These are phyloP conservation scores for Sphaerophoria taeniata DNA, from an alignment of 2,888 invertebrate genomes.

Conservation along the genomic window DNA sequence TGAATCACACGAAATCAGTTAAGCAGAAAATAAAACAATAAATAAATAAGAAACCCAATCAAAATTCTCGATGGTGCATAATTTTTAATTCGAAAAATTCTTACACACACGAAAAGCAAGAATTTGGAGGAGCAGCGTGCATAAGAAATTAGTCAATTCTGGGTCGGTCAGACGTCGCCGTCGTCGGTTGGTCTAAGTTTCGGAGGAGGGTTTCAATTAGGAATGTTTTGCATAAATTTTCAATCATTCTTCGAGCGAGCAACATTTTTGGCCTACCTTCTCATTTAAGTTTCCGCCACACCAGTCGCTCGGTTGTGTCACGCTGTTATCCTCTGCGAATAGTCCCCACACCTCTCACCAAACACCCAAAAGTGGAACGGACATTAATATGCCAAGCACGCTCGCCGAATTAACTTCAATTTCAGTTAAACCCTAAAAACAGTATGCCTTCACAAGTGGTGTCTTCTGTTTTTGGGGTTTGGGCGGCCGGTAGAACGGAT, in stretches of 20 bases:
- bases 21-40: conserved; percentile 17
- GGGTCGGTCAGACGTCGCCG: too few relatives aligned
- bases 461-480: conserved; percentile 71
- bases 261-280: conserved; percentile 49
- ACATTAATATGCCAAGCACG: conserved; percentile 65
- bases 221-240: conserved; percentile 61
- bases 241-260: conserved; percentile 40
- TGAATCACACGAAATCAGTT: conserved; percentile 20
- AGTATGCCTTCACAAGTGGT: conserved; percentile 64
- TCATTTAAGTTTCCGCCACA: conserved; percentile 23
- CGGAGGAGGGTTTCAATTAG: conserved; percentile 59
- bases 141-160: conserved; percentile 63
- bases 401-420: too few relatives aligned
- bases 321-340: too few relatives aligned
- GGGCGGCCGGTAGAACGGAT: conserved; percentile 26
- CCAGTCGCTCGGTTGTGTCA: too few relatives aligned
- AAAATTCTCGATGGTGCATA: conserved; percentile 27
- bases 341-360: neutral
- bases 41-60: conserved; percentile 33
- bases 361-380: neutral
- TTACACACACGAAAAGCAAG: conserved; percentile 10
- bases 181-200: too few relatives aligned
- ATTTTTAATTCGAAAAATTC: conserved; percentile 30
- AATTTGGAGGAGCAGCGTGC: conserved; percentile 15
- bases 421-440: conserved; percentile 71